These are phyloP conservation scores for Epinotia ramella DNA, from an alignment of 2,888 invertebrate species.

Conservation along the genomic window DNA sequence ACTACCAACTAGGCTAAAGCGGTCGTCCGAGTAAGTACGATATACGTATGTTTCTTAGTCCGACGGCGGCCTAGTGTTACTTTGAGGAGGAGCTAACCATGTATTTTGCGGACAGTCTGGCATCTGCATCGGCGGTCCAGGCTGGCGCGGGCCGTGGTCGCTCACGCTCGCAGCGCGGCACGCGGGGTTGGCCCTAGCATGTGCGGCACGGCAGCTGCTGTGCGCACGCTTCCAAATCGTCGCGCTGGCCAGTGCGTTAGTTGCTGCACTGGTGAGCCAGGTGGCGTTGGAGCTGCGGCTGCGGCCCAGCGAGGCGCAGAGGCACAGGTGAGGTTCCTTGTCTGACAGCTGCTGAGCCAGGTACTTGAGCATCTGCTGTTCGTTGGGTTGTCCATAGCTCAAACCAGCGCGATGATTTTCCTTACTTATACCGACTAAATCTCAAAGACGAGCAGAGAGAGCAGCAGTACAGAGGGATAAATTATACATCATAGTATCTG, in stretches of 20 bases:
- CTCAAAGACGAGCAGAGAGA: too few relatives aligned
- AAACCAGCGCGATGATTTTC: too few relatives aligned
- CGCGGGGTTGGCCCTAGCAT: slow-evolving; percentile 86
- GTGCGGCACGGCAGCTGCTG: slow-evolving; percentile 86
- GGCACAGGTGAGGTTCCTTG: slow-evolving; percentile 26
- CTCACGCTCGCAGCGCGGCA: slow-evolving; percentile 76
- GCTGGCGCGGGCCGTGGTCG: slow-evolving; percentile 86
- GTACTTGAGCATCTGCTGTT: too few relatives aligned
- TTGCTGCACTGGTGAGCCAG: slow-evolving; percentile 71
- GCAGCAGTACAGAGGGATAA: too few relatives aligned
- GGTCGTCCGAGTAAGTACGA: too few relatives aligned
- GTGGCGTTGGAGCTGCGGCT: slow-evolving; percentile 66
- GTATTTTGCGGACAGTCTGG: slow-evolving; percentile 65
- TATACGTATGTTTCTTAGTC: too few relatives aligned
- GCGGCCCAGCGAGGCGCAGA: slow-evolving; percentile 56
- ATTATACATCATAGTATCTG: too few relatives aligned
- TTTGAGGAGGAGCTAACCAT: not conserved
- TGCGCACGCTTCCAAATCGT: slow-evolving; percentile 83
- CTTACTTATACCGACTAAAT: too few relatives aligned
- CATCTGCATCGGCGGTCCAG: slow-evolving; percentile 75
- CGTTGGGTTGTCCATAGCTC: too few relatives aligned
- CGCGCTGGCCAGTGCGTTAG: slow-evolving; percentile 74
- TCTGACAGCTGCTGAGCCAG: not conserved
- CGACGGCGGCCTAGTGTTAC: too few relatives aligned
- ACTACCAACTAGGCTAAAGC: too few relatives aligned